Conservation (phyloP, 1,140 invertebrate species). For the Leptestheria dahalacensis region DNA sequence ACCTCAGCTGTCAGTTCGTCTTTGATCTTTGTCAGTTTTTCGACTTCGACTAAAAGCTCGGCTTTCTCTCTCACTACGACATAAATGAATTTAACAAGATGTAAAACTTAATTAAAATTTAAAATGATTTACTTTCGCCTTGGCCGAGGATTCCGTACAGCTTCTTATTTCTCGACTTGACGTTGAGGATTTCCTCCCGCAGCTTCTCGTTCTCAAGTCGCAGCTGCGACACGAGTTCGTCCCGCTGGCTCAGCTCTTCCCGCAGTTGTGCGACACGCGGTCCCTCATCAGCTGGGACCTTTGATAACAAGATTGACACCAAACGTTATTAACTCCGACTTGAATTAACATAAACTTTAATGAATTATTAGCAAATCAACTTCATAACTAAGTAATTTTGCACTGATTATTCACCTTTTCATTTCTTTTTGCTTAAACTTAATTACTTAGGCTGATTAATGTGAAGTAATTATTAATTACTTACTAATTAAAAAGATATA, state of each 20-base stretch:
- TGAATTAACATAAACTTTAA: not conserved
- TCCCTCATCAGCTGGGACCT: slow-evolving; percentile 27
- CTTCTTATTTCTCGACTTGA: slow-evolving; percentile 60
- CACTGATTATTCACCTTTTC: slow-evolving; percentile 4
- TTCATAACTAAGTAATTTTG: slow-evolving; percentile 10
- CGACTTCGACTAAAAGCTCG: slow-evolving; percentile 54
- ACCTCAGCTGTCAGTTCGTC: slow-evolving; percentile 58
- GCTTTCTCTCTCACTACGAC: slow-evolving; percentile 60
- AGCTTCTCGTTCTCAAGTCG: slow-evolving; percentile 41
- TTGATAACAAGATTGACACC: not conserved
- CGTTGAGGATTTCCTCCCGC: slow-evolving; percentile 48
- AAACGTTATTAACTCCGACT: not conserved
- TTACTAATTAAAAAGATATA: slow-evolving; percentile 26
- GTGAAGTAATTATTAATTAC: slow-evolving; percentile 50
- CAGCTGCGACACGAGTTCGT: slow-evolving; percentile 43
- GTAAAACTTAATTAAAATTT: slow-evolving; percentile 17
- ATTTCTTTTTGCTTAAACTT: slow-evolving; percentile 47
- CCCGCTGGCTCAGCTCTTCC: slow-evolving; percentile 46
- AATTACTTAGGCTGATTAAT: slow-evolving; percentile 45
- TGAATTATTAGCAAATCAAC: not conserved
- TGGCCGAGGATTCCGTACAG: slow-evolving; percentile 57
- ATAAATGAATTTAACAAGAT: no score
- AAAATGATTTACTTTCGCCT: slow-evolving; percentile 54
- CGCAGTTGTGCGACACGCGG: slow-evolving; percentile 32
- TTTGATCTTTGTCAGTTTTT: slow-evolving; percentile 48